These are phyloP conservation scores for Paraescarpia echinospica DNA, from an alignment of 1,140 invertebrate species.

Conservation along the genomic window DNA sequence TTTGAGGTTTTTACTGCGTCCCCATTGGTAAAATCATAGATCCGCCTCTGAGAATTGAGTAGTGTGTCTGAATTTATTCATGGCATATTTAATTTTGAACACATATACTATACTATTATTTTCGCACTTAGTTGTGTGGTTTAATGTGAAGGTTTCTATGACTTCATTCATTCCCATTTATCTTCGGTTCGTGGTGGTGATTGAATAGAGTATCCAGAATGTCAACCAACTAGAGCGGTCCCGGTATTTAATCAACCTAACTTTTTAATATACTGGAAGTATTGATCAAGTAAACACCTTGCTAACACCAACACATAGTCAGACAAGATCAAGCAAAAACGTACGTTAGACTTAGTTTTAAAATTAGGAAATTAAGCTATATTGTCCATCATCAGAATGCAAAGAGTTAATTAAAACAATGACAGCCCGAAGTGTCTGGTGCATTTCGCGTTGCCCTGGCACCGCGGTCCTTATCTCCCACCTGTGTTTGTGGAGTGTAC, in stretches of 20 bases:
- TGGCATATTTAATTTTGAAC: background rate
- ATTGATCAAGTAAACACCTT: background rate
- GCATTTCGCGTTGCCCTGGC: background rate
- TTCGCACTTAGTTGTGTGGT: background rate
- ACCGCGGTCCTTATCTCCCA: background rate
- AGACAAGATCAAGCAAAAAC: background rate
- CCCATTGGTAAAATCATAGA: no score
- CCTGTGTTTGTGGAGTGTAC: background rate
- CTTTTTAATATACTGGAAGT: background rate
- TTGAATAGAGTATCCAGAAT: background rate
- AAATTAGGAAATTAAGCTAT: background rate
- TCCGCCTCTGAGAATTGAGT: background rate
- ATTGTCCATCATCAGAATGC: background rate
- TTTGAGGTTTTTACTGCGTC: no score
- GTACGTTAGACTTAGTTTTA: background rate
- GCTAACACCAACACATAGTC: background rate
- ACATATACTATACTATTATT: background rate
- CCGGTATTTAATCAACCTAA: background rate
- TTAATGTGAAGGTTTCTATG: background rate
- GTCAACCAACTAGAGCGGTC: background rate
- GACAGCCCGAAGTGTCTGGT: background rate
- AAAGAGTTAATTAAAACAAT: slow-evolving; percentile 7
- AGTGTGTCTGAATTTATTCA: background rate
- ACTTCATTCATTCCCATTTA: background rate
- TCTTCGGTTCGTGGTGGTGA: background rate